These are phyloP conservation scores for Lytechinus pictus DNA, from an alignment of 35 echinoderm and acorn worm species.

Conservation along the genomic window DNA sequence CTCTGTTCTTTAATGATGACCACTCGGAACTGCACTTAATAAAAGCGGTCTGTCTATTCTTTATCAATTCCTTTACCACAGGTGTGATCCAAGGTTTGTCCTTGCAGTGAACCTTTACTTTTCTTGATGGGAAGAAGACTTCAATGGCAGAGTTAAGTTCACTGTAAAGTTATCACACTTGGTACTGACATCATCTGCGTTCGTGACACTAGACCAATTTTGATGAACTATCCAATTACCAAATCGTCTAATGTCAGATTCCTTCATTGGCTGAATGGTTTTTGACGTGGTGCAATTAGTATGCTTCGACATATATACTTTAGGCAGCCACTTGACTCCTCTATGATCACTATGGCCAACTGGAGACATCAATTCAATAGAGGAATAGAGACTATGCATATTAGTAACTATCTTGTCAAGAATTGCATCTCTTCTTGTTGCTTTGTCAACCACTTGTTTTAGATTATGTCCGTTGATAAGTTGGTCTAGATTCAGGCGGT, in stretches of 20 bases:
- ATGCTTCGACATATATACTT: not conserved
- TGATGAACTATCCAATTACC: no score
- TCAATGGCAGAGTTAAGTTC: no score
- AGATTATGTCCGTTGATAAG: constrained; percentile 34
- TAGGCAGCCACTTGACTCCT: constrained; percentile 52
- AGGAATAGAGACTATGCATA: not conserved
- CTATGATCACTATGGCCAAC: constrained; percentile 51
- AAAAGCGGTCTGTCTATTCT: constrained; percentile 10
- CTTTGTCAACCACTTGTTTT: constrained; percentile 44
- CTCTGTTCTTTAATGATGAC: not conserved
- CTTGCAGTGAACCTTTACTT: no score
- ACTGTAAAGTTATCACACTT: no score
- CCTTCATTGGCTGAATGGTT: constrained; percentile 55
- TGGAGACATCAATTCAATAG: constrained; percentile 18
- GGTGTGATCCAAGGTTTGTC: no score
- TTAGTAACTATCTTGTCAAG: constrained; percentile 54
- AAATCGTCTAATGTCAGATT: constrained; percentile 40
- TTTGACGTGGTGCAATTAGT: not conserved
- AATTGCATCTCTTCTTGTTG: constrained; percentile 45
- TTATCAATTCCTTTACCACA: constrained; percentile 42
- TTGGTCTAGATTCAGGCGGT: constrained; percentile 27
- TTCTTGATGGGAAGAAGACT: no score
- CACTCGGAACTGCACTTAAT: not conserved
- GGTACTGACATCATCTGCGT: no score
- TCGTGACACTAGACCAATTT: no score